Evolutionary conservation across 2,797 vertebrate species (phyloP).

Genomic region (Balearica regulorum): DNA sequence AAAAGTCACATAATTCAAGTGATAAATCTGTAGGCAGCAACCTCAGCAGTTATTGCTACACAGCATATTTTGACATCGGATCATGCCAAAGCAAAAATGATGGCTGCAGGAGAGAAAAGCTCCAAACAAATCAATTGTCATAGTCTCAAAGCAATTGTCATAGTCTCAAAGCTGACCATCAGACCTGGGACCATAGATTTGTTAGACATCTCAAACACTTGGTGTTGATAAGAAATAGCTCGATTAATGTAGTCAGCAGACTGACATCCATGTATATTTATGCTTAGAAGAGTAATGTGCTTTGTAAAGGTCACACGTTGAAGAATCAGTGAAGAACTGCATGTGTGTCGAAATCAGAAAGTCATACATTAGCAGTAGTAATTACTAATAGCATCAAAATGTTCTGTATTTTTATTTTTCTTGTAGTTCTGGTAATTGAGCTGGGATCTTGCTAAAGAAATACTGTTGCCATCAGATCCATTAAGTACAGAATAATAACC

Average conservation of each 20-base stretch:
- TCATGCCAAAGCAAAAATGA: background rate
- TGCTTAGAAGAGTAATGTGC: background rate
- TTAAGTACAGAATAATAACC: background rate
- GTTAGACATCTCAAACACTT: background rate
- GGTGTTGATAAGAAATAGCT: background rate
- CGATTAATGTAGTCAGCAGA: background rate
- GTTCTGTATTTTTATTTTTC: background rate
- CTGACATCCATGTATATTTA: background rate
- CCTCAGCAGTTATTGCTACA: background rate
- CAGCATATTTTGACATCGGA: background rate
- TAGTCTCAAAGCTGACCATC: background rate
- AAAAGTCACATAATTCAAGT: background rate
- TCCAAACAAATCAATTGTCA: background rate
- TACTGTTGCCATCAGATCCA: background rate
- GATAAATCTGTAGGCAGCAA: background rate
- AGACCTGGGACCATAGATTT: background rate
- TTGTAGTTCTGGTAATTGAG: background rate
- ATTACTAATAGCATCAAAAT: background rate
- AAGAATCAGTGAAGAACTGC: background rate
- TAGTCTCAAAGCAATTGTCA: background rate
- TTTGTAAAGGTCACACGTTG: background rate
- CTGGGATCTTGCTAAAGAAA: background rate
- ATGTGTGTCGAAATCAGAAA: background rate
- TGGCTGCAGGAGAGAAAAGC: background rate
- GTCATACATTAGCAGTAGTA: background rate